phyloP scores from a whole-genome alignment of 2,113 vertebrate species.

The human region DNA sequence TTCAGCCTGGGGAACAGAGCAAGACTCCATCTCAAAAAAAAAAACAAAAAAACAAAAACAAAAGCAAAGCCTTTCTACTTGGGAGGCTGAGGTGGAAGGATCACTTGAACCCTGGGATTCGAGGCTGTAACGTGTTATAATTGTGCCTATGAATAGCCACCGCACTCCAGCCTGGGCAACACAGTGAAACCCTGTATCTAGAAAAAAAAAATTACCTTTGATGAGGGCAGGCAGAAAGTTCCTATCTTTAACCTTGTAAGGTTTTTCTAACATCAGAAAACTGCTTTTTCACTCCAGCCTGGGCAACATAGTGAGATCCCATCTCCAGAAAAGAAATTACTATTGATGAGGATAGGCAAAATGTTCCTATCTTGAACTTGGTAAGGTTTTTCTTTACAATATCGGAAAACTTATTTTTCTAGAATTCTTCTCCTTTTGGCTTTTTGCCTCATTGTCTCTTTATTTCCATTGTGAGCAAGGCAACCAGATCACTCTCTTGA shows the following conservation, averaged over 20 bases:
- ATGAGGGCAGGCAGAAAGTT: not conserved
- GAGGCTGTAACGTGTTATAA: not conserved
- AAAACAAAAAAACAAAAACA: no score
- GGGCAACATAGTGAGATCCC: not conserved
- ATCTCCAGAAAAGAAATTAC: not conserved
- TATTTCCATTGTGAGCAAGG: conserved; percentile 2
- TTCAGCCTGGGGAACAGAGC: no score
- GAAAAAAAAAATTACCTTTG: not conserved
- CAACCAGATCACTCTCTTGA: not conserved
- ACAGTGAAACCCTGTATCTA: not conserved
- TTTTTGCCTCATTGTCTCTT: conserved; percentile 38
- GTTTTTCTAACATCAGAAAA: conserved; percentile 34
- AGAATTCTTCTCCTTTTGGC: not conserved
- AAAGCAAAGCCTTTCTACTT: no score
- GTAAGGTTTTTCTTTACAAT: not conserved
- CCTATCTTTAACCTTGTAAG: conserved; percentile 1
- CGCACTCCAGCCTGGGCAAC: not conserved
- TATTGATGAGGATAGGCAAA: not conserved
- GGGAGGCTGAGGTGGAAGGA: not conserved
- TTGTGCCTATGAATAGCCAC: not conserved
- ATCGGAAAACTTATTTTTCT: conserved; percentile 38
- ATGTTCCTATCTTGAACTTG: not conserved
- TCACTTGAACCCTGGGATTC: not conserved
- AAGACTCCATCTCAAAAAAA: no score
- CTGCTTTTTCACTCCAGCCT: not conserved